Percentiles rank a stretch among this genome's conserved stretches.
These are phyloP conservation scores for Ptilorrhoa leucosticta DNA, from an alignment of 2,113 vertebrate species.

Conservation along the genomic window DNA sequence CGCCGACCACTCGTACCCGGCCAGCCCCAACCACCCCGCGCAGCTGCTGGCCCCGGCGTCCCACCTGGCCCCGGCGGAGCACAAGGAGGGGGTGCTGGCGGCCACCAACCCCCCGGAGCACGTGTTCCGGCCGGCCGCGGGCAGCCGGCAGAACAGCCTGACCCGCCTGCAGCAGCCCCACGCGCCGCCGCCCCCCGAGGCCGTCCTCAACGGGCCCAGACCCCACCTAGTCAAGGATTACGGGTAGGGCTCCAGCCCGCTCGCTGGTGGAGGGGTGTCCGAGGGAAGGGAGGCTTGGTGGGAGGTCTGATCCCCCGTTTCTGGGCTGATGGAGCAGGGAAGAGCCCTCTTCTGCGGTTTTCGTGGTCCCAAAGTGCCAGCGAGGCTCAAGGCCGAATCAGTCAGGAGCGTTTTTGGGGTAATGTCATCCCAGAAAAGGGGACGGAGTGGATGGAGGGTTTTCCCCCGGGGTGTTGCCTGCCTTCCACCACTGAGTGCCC, in stretches of 20 bases:
- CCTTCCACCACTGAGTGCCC: neutral
- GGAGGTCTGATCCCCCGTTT: accelerated
- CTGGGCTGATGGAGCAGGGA: neutral
- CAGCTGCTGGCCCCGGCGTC: slow-evolving; percentile 70
- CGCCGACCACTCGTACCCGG: slow-evolving; percentile 80
- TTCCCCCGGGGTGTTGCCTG: neutral
- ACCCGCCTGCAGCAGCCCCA: slow-evolving; percentile 80
- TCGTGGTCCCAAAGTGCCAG: accelerated
- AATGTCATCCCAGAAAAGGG: neutral
- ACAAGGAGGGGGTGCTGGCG: slow-evolving; percentile 72
- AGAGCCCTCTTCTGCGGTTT: neutral
- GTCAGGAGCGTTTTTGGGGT: neutral
- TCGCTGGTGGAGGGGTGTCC: neutral
- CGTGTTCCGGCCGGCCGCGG: slow-evolving; percentile 62
- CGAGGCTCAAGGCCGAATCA: neutral
- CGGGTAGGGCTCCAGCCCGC: slow-evolving; percentile 58
- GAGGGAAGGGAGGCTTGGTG: neutral
- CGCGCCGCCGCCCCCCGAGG: slow-evolving; percentile 68
- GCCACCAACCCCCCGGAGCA: slow-evolving; percentile 80
- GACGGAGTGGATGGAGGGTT: neutral
- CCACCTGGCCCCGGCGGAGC: slow-evolving; percentile 68
- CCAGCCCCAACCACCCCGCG: slow-evolving; percentile 84
- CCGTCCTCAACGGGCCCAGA: slow-evolving; percentile 83
- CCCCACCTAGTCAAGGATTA: slow-evolving; percentile 85
- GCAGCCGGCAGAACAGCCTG: slow-evolving; percentile 83